These are phyloP conservation scores for Lepidocyrtoides sp. DNA, from an alignment of 2,888 invertebrate genomes.

Conservation along the genomic window DNA sequence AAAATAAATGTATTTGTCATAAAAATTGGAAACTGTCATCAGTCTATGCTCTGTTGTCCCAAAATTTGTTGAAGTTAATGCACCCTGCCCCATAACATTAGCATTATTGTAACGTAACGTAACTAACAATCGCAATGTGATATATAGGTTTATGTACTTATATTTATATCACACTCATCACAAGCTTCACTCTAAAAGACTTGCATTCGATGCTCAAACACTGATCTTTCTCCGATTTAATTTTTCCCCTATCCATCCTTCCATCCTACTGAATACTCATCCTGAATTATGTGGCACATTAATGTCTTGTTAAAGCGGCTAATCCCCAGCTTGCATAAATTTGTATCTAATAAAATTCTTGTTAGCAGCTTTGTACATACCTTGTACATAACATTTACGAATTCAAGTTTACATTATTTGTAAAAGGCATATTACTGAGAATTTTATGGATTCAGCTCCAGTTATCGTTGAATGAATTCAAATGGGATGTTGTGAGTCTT, in stretches of 20 bases:
- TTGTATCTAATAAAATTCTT: conserved; percentile 67
- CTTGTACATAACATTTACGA: too few species aligned
- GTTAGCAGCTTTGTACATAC: conserved; percentile 44
- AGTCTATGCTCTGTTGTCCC: background rate
- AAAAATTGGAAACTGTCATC: background rate
- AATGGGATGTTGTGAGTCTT: too few species aligned
- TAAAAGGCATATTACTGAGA: conserved; percentile 5
- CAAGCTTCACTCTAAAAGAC: too few species aligned
- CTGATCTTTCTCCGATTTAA: background rate
- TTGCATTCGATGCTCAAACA: too few species aligned
- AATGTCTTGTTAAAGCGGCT: conserved; percentile 20
- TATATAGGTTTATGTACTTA: too few species aligned
- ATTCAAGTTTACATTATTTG: conserved; percentile 2
- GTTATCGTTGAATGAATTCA: too few species aligned
- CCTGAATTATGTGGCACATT: background rate
- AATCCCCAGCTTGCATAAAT: conserved; percentile 63
- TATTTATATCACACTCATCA: too few species aligned
- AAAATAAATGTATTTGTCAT: conserved; percentile 19
- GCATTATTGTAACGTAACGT: too few species aligned
- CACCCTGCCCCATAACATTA: too few species aligned
- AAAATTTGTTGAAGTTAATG: conserved; percentile 11
- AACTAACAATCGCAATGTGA: too few species aligned
- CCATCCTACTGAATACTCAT: background rate
- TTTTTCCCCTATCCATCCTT: background rate
- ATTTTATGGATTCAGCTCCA: background rate